Evolutionary conservation across 2,888 invertebrate species (phyloP).

Genomic region (Nineta flava): DNA sequence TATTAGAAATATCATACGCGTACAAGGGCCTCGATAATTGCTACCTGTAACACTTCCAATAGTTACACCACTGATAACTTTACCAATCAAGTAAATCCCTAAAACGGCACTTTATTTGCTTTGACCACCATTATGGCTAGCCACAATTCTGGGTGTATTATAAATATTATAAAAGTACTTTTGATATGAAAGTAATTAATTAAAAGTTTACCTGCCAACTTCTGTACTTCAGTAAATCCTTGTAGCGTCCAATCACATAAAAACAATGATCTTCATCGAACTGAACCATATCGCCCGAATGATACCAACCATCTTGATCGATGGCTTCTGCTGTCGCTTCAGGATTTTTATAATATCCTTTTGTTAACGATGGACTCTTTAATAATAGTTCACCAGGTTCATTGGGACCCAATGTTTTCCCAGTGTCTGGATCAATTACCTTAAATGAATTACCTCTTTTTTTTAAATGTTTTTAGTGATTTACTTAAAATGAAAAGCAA

Average conservation of each 20-base stretch:
- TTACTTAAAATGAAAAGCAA: no score
- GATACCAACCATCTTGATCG: conserved; percentile 19
- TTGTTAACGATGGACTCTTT: conserved; percentile 5
- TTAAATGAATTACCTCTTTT: no score
- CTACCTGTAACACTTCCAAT: no score
- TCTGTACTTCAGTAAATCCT: conserved; percentile 20
- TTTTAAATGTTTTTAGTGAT: no score
- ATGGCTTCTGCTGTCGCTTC: conserved; percentile 8
- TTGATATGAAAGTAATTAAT: no score
- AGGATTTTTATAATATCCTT: conserved; percentile 12
- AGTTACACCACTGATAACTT: no score
- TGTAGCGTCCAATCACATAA: conserved; percentile 18
- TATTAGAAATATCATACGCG: neutral
- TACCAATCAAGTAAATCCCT: no score
- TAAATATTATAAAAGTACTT: no score
- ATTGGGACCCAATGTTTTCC: neutral
- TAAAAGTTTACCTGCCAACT: conserved; percentile 17
- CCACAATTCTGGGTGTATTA: no score
- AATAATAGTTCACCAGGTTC: neutral
- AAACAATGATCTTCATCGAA: conserved; percentile 19
- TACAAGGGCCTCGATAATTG: no score
- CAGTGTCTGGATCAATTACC: neutral
- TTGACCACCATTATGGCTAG: no score
- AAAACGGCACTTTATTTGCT: no score
- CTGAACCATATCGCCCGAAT: conserved; percentile 19